A percentile compares a stretch with the other conserved stretches of the same genome.
phyloP scores from a whole-genome alignment of 2,888 invertebrate genomes.

The Pseudoips prasinana region DNA sequence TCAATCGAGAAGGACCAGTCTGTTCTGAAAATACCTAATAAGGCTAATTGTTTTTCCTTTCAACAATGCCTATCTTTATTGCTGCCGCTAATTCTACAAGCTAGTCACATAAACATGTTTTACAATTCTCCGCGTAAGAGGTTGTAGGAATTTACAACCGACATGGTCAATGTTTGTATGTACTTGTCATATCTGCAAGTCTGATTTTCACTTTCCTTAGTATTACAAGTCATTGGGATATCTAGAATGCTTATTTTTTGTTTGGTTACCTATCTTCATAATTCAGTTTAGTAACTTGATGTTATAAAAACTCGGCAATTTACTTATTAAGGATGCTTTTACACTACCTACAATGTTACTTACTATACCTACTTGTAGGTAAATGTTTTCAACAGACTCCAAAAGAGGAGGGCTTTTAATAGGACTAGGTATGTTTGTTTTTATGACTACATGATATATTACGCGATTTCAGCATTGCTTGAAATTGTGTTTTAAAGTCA shows the following conservation, averaged over 20 bases:
- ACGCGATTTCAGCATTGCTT: too few relatives aligned
- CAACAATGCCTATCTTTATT: conserved; percentile 32
- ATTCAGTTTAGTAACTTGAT: conserved; percentile 13
- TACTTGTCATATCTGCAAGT: conserved; percentile 24
- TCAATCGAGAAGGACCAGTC: conserved; percentile 10
- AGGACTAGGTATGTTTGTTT: too few relatives aligned
- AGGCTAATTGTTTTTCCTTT: conserved; percentile 20
- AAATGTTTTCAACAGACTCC: too few relatives aligned
- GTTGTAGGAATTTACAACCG: conserved; percentile 30
- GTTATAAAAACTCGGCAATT: too few relatives aligned
- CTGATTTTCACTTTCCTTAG: too few relatives aligned
- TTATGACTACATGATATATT: too few relatives aligned
- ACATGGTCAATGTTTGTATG: conserved; percentile 28
- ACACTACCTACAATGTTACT: too few relatives aligned
- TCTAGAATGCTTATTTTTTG: conserved; percentile 16
- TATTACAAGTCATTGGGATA: conserved; percentile 12
- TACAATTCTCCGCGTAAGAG: conserved; percentile 15
- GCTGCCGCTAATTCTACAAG: conserved; percentile 18
- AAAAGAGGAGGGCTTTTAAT: too few relatives aligned
- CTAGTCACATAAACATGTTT: conserved; percentile 9
- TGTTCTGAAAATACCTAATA: conserved; percentile 27
- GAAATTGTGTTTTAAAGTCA: too few relatives aligned
- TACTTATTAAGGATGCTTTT: too few relatives aligned
- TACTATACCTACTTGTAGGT: too few relatives aligned
- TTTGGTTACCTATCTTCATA: conserved; percentile 19